Evolutionary conservation across 2,888 invertebrate species (phyloP), one percentile per base, ranked within the genome.

Genomic region (Congeria kusceri): DNA sequence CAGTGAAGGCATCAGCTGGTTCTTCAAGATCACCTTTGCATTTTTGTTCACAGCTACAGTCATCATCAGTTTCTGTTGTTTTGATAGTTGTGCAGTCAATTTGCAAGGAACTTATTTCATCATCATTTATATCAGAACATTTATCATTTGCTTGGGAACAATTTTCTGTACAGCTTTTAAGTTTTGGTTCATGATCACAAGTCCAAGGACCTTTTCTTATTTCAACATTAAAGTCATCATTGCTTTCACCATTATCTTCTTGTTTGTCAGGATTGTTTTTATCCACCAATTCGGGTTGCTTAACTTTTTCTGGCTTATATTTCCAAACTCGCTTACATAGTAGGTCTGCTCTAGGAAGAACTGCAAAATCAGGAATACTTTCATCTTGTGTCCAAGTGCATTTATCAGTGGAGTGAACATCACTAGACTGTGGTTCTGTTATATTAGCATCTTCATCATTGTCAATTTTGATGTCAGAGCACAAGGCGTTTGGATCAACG

Each of bases 251-350:
- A 49, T 70, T 53, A 1, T 49, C 44, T 20, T 65, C 29, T 18
- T 49, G 32, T 47, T 47, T 27, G 13, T 72, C 27, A 47, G 18
- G 23, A 23, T 65, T 57, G 39, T 15, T 39, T 5, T 7, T 39
- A 62, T 27, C 20, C 20, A 15, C 56, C 15, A 29, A 27, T 56
- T 53, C n/a, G 18, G 20, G 9, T 15, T 53, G 7, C 11, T 53
- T 5, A 15, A 9, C 11, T 20, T 2, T 7, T 23, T 23, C 11
- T 44, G 63, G n/a, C 28, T 56, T 64, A 59, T 65, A 67, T 13
- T 56, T 75, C 80, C 80, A 80, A 23, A 76, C 72, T 68, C 80
- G 67, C 23, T 64, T 71, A 53, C 80, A 80, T 18, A 80, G 64
- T 20, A 80, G 47, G 13, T 80, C 80, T 28, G 61, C 53, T 46